These are phyloP conservation scores for Gopherus flavomarginatus DNA, from an alignment of 2,113 vertebrate genomes.

Conservation along the genomic window DNA sequence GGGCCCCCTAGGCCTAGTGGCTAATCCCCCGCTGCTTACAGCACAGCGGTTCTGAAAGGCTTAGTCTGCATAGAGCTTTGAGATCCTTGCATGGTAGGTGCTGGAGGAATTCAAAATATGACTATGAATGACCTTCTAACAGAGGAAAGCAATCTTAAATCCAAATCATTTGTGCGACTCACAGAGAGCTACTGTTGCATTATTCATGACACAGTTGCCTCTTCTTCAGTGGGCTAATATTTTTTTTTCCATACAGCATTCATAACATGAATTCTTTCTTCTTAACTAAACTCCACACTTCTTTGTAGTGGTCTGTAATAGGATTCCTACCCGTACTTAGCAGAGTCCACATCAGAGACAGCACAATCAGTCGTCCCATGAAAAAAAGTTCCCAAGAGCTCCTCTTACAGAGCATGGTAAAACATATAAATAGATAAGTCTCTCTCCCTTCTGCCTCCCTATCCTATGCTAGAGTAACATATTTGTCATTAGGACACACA, in stretches of 20 bases:
- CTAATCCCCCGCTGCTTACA: too few species aligned
- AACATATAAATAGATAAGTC: slow-evolving; percentile 75
- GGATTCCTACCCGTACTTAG: slow-evolving; percentile 68
- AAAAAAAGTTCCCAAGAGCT: slow-evolving; percentile 84
- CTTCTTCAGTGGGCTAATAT: slow-evolving; percentile 74
- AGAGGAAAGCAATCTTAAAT: slow-evolving; percentile 73
- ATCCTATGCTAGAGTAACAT: slow-evolving; percentile 68
- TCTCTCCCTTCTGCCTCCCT: slow-evolving; percentile 56
- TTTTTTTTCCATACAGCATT: slow-evolving; percentile 73
- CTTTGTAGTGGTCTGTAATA: slow-evolving; percentile 77
- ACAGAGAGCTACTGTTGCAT: slow-evolving; percentile 72
- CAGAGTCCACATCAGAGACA: slow-evolving; percentile 72
- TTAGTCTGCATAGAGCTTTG: neutral
- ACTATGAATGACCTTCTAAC: slow-evolving; percentile 57
- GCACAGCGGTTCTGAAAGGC: neutral
- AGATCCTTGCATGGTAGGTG: slow-evolving; percentile 47
- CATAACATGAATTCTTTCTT: slow-evolving; percentile 77
- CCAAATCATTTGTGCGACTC: slow-evolving; percentile 65
- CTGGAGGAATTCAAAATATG: slow-evolving; percentile 50
- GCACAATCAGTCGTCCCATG: slow-evolving; percentile 71
- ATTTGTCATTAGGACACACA: slow-evolving; percentile 76
- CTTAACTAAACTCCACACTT: slow-evolving; percentile 71
- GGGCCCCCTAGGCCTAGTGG: too few species aligned
- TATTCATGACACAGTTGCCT: slow-evolving; percentile 70
- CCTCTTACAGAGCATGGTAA: slow-evolving; percentile 80